Evolutionary conservation across 2,888 invertebrate genomes (phyloP).

Genomic region (Cryptus armator): DNA sequence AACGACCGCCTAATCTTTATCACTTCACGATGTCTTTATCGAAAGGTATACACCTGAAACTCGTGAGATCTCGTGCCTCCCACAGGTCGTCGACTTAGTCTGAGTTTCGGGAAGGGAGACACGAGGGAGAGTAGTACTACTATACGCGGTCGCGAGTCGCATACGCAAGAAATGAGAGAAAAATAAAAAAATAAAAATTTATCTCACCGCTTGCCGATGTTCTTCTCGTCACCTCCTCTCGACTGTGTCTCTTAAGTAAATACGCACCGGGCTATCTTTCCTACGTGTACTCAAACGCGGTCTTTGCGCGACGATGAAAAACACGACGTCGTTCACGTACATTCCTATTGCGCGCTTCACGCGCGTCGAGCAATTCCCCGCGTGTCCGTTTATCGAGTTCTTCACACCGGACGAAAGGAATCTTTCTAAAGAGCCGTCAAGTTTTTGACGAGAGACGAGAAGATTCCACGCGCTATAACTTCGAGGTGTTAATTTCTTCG

Average conservation of each 20-base stretch:
- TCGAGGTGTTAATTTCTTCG: constrained; percentile 36
- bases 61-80: not conserved
- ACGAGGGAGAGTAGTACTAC: constrained; percentile 33
- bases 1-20: not conserved
- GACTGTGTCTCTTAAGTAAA: constrained; percentile 51
- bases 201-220: constrained; percentile 42
- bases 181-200: constrained; percentile 34
- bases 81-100: constrained; percentile 53
- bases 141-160: not conserved
- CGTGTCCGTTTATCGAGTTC: constrained; percentile 26
- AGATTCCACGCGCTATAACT: not conserved
- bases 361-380: constrained; percentile 5
- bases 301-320: constrained; percentile 15
- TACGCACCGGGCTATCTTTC: constrained; percentile 32
- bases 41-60: constrained; percentile 14
- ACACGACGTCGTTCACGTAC: constrained; percentile 36
- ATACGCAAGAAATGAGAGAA: not conserved
- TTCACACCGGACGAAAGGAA: not conserved
- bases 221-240: constrained; percentile 44
- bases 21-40: constrained; percentile 13
- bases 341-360: constrained; percentile 17
- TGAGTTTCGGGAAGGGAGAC: constrained; percentile 39
- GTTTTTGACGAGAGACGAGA: constrained; percentile 43
- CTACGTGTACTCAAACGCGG: constrained; percentile 1
- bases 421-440: constrained; percentile 32